A percentile compares a stretch with the other conserved stretches of the same genome.
These are phyloP conservation scores for Peromyscus eremicus DNA, from an alignment of 2,797 vertebrate species.

Conservation along the genomic window DNA sequence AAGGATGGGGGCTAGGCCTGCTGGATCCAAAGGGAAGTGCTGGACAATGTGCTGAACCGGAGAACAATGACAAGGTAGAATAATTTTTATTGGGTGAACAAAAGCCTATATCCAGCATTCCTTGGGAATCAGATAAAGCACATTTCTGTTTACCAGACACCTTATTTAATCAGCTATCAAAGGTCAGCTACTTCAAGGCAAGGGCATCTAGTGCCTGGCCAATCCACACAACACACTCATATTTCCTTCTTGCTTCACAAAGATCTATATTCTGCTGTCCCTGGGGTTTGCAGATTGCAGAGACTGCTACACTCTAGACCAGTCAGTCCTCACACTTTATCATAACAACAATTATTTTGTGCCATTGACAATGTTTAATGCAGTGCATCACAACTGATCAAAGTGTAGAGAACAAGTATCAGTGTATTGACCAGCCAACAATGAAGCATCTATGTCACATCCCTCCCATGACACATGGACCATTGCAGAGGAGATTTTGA, in stretches of 20 bases:
- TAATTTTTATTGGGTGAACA: not conserved
- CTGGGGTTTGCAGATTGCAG: not conserved
- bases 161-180: not conserved
- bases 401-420: not conserved
- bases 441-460: not conserved
- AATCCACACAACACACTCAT: not conserved
- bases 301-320: not conserved
- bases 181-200: not conserved
- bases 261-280: not conserved
- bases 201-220: not conserved
- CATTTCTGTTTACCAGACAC: not conserved
- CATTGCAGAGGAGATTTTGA: not conserved
- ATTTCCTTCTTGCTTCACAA: not conserved
- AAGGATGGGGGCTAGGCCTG: rapidly evolving
- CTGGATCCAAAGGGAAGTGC: not conserved
- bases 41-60: not conserved
- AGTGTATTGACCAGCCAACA: not conserved
- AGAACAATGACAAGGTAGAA: not conserved
- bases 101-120: not conserved
- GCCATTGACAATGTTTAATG: not conserved
- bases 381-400: not conserved
- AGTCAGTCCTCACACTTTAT: not conserved
- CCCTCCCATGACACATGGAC: not conserved
- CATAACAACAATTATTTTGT: not conserved
- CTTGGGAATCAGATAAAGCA: not conserved